Evolutionary conservation across 2,888 invertebrate genomes (phyloP), one percentile per base, ranked within the genome.

Genomic region (Cepaea hortensis): DNA sequence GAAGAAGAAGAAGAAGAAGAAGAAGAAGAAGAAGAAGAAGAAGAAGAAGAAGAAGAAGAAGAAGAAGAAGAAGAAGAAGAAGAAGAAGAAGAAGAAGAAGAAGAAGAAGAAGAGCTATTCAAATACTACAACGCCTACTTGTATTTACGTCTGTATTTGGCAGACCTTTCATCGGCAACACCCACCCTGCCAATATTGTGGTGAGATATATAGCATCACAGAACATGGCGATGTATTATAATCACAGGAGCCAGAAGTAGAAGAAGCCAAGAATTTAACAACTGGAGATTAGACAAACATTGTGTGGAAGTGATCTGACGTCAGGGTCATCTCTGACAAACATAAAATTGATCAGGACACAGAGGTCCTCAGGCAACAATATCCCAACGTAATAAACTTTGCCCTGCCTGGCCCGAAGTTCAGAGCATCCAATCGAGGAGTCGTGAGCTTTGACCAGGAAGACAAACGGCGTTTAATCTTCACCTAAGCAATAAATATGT

Each of bases 401-500:
- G 75, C 48, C 75, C 81, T 65, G 75, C 80, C 72, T 48, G 13
- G 81, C 81, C 85, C 81, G 48, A 18, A 72, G 81, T 81, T 81
- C 81, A 81, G n/a, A 20, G n/a, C 72, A 85, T 70, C 80, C 80
- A 85, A 85, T 85, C 80, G 70, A 85, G 73, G 85, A 85, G 85
- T 85, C 85, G 80, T 23, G 85, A 80, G 80, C 85, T 85, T 79
- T 85, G 85, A 81, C 81, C 85, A 75, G 75, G n/a, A 80, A 81
- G 62, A 65, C 85, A 75, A 85, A 85, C 73, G 75, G 76, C 81
- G 75, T 85, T 85, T 85, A 85, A 85, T 85, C 85, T 85, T 85
- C 85, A 75, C 81, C 73, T 81, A 81, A 81, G 81, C 81, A 81
- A 85, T 85, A 85, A 85, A 85, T 61, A 72, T 81, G 81, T 81